Percentiles rank a stretch among this genome's conserved stretches.
phyloP scores from a whole-genome alignment of 1,140 invertebrate genomes.

The Caenorhabditis briggsae region DNA sequence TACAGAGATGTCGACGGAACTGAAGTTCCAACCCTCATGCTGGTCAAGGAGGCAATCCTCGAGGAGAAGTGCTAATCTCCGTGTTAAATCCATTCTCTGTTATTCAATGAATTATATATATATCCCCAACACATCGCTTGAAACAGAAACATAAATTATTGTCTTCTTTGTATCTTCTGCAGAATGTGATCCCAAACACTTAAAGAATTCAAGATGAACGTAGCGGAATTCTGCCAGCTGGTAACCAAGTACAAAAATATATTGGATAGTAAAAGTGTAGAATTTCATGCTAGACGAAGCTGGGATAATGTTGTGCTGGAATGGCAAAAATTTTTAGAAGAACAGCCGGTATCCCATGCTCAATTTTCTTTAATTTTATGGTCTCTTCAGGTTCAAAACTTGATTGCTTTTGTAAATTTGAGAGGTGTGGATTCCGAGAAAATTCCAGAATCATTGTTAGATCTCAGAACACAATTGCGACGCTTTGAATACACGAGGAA shows the following conservation, averaged over 20 bases:
- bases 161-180: constrained; percentile 1
- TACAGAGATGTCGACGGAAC: constrained; percentile 90
- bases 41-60: constrained; percentile 93
- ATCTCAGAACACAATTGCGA: not conserved
- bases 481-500: not conserved
- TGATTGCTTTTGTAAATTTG: not conserved
- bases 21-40: constrained; percentile 89
- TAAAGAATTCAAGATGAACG: not conserved
- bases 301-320: not conserved
- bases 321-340: not conserved
- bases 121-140: constrained; percentile 19
- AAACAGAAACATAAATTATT: constrained; percentile 42
- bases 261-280: not conserved
- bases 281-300: not conserved
- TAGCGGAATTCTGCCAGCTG: not conserved
- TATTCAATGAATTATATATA: constrained; percentile 52
- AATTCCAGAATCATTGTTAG: not conserved
- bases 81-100: constrained; percentile 51
- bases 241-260: not conserved
- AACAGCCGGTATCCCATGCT: not conserved
- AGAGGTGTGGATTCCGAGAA: no score
- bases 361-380: not conserved
- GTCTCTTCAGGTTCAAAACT: not conserved
- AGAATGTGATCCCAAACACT: not conserved
- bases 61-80: constrained; percentile 85